phyloP scores from a whole-genome alignment of 2,797 vertebrate genomes.

The Paguma larvata region DNA sequence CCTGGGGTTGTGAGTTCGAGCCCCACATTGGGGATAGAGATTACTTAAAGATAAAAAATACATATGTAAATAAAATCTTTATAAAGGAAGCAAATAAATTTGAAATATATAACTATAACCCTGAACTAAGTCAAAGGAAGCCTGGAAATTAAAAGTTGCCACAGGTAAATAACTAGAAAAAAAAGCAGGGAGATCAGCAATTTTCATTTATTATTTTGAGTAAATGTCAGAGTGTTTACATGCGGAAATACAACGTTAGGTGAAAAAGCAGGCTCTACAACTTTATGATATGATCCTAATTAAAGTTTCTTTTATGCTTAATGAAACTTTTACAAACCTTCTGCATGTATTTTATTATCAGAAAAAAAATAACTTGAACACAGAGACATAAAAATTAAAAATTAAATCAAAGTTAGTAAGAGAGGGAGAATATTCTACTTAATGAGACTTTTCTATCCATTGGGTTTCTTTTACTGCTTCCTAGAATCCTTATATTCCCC shows the following conservation, averaged over 20 bases:
- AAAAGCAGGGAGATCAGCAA: background rate
- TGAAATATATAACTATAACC: constrained; percentile 35
- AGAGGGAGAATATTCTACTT: constrained; percentile 39
- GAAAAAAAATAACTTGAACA: constrained; percentile 8
- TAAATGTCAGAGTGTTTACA: background rate
- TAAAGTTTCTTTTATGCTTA: constrained; percentile 49
- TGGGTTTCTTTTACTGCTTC: background rate
- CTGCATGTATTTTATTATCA: constrained; percentile 12
- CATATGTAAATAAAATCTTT: background rate
- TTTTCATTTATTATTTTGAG: constrained; percentile 57
- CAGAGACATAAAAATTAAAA: constrained; percentile 34
- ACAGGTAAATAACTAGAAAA: background rate
- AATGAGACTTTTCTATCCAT: constrained; percentile 14
- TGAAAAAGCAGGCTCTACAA: background rate
- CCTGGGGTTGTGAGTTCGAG: too few relatives aligned
- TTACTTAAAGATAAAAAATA: too few relatives aligned
- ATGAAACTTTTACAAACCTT: constrained; percentile 3
- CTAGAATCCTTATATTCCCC: background rate
- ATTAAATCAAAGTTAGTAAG: constrained; percentile 21
- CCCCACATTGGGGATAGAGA: too few relatives aligned
- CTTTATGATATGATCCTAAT: background rate
- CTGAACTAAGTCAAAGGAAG: constrained; percentile 18
- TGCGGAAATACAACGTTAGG: constrained; percentile 14
- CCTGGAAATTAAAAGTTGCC: constrained; percentile 18
- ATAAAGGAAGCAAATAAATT: constrained; percentile 26